phyloP scores from a whole-genome alignment of 2,113 vertebrate genomes.

The Myodes glareolus region DNA sequence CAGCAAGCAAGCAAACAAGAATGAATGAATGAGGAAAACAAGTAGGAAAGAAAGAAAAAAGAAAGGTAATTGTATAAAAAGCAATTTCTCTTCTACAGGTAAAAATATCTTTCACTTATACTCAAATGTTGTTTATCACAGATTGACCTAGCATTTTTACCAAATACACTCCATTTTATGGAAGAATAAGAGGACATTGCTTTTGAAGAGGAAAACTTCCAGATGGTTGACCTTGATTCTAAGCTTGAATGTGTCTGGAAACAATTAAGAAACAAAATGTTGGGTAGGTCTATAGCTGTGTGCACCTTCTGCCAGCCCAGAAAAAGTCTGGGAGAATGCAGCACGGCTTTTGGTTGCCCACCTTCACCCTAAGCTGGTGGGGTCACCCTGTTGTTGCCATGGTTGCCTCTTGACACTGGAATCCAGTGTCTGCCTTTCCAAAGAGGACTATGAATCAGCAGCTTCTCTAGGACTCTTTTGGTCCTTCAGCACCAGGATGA shows the following conservation, averaged over 20 bases:
- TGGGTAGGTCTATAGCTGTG: background rate
- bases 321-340: background rate
- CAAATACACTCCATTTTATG: background rate
- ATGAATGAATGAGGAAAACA: background rate
- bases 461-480: background rate
- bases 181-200: fast-evolving
- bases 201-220: background rate
- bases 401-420: background rate
- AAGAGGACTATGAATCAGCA: background rate
- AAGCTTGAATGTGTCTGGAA: background rate
- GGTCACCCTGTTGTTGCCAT: background rate
- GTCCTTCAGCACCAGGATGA: background rate
- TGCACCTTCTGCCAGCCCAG: background rate
- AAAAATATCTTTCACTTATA: background rate
- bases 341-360: background rate
- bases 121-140: background rate
- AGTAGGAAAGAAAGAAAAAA: background rate
- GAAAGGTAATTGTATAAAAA: background rate
- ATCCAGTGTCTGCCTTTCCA: background rate
- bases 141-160: background rate
- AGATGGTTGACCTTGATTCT: background rate
- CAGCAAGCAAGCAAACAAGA: background rate
- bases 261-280: background rate
- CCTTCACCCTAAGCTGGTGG: background rate
- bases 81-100: background rate